These are phyloP conservation scores for Panonychus citri DNA, from an alignment of 1,140 invertebrate genomes.

Conservation along the genomic window DNA sequence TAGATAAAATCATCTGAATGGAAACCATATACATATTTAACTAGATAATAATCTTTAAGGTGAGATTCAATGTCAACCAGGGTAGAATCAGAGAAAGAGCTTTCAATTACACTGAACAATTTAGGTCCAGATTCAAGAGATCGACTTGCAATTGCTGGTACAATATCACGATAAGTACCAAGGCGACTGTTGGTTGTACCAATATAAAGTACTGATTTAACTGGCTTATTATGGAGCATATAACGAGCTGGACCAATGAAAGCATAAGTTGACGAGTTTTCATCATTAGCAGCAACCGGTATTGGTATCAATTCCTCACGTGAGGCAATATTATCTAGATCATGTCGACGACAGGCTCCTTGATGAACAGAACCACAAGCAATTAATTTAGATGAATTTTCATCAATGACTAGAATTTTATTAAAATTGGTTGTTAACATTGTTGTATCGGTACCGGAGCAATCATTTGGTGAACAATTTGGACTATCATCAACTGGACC, in stretches of 20 bases:
- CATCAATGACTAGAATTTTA: conserved; percentile 70
- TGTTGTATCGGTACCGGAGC: conserved; percentile 33
- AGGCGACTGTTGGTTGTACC: conserved; percentile 79
- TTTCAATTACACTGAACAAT: conserved; percentile 39
- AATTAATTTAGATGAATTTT: conserved; percentile 50
- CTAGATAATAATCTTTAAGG: conserved; percentile 57
- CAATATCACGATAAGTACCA: conserved; percentile 73
- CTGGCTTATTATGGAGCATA: conserved; percentile 37
- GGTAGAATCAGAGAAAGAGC: conserved; percentile 58
- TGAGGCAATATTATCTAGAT: conserved; percentile 51
- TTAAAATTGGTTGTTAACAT: conserved; percentile 61
- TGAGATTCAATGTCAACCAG: conserved; percentile 78
- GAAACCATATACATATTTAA: conserved; percentile 86
- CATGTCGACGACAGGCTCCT: conserved; percentile 65
- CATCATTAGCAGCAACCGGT: conserved; percentile 72
- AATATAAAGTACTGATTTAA: conserved; percentile 63
- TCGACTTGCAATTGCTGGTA: conserved; percentile 70
- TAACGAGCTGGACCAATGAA: conserved; percentile 79
- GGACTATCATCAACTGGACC: conserved; percentile 63
- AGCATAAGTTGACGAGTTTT: conserved; percentile 66
- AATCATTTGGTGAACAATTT: conserved; percentile 59
- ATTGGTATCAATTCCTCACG: conserved; percentile 54
- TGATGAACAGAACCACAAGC: conserved; percentile 57
- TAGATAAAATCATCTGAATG: conserved; percentile 81
- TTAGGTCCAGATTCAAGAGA: conserved; percentile 35